A percentile compares a stretch with the other conserved stretches of the same genome.
These are phyloP conservation scores for Leptinotarsa lineolata DNA, from an alignment of 1,140 invertebrate genomes.

Conservation along the genomic window DNA sequence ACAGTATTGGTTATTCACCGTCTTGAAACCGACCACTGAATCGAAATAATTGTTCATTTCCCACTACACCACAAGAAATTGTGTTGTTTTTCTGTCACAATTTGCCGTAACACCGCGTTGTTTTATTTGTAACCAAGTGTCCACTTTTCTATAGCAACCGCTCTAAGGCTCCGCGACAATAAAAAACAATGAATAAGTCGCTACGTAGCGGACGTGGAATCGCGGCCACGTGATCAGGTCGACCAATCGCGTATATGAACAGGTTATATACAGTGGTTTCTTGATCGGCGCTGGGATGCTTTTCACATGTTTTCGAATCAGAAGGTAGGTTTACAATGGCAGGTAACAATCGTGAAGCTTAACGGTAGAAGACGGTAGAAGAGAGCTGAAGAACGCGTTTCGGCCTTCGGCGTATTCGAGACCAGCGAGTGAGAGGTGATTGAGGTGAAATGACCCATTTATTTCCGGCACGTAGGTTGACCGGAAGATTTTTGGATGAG, in stretches of 20 bases:
- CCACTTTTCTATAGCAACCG: slow-evolving; percentile 27
- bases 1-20: not conserved
- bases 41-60: not conserved
- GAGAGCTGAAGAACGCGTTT: slow-evolving; percentile 4
- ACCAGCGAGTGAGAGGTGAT: slow-evolving; percentile 14
- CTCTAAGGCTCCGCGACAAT: slow-evolving; percentile 22
- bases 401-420: slow-evolving; percentile 4
- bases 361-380: slow-evolving; percentile 5
- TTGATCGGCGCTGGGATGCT: slow-evolving; percentile 24
- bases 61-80: not conserved
- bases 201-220: slow-evolving; percentile 29
- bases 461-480: slow-evolving; percentile 21
- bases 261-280: slow-evolving; percentile 13
- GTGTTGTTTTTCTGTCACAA: slow-evolving; percentile 5
- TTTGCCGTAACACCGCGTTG: not conserved
- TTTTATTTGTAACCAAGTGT: slow-evolving; percentile 18
- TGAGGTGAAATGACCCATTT: slow-evolving; percentile 23
- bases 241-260: slow-evolving; percentile 12
- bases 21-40: not conserved
- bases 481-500: slow-evolving; percentile 10
- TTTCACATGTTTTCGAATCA: slow-evolving; percentile 30
- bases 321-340: slow-evolving; percentile 26
- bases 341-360: slow-evolving; percentile 15
- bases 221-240: slow-evolving; percentile 21
- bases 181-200: slow-evolving; percentile 32